Conservation (phyloP, 2,113 vertebrate species). For the Origma solitaria region DNA sequence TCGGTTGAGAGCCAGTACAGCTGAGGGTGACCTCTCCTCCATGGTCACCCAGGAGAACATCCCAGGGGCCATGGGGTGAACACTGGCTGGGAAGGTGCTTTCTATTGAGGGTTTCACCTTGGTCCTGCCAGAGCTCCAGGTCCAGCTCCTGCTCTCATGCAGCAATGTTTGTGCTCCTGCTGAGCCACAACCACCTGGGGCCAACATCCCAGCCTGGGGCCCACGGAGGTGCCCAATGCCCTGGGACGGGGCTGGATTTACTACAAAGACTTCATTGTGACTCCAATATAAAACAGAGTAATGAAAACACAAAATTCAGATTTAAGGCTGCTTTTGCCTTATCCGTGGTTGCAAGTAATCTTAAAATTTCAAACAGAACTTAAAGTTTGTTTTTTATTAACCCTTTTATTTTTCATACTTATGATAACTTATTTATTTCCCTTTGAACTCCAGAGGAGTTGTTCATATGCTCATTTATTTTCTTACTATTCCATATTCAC, state of each 20-base stretch:
- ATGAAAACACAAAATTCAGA: background rate
- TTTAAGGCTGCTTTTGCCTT: background rate
- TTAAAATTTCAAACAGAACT: background rate
- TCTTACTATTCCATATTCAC: background rate
- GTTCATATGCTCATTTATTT: background rate
- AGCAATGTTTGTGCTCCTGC: background rate
- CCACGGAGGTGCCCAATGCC: rapidly evolving
- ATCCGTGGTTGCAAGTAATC: background rate
- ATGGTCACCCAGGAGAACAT: background rate
- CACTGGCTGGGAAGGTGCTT: background rate
- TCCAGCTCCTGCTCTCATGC: background rate
- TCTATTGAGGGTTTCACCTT: background rate
- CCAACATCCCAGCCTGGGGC: background rate
- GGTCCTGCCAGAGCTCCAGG: background rate
- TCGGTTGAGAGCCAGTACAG: background rate
- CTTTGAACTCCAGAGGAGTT: background rate
- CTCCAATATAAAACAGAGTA: background rate
- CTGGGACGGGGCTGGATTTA: background rate
- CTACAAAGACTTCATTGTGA: background rate
- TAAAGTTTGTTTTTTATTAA: background rate
- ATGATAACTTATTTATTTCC: background rate
- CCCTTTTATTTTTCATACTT: background rate
- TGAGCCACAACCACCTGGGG: rapidly evolving
- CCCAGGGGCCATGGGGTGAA: background rate
- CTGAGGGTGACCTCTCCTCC: background rate